Percentiles rank a stretch among this genome's conserved stretches.
Conservation (phyloP, 2,113 vertebrate species). For the Chloropsis hardwickii region DNA sequence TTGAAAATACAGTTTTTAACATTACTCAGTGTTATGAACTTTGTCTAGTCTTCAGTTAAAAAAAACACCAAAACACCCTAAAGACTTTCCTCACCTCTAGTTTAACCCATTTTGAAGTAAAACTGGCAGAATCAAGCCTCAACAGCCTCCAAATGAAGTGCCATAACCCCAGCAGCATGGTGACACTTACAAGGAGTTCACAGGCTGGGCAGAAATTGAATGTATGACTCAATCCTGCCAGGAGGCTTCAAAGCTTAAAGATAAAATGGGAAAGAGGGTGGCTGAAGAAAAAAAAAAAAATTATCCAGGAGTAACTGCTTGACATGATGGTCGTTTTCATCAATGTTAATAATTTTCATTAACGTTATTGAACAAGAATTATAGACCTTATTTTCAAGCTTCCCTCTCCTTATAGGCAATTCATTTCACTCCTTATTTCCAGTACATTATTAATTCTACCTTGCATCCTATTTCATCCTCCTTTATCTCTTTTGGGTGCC, state of each 20-base stretch:
- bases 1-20: neutral
- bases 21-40: neutral
- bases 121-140: neutral
- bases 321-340: neutral
- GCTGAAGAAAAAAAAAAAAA: neutral
- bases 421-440: neutral
- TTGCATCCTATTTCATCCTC: neutral
- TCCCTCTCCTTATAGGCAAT: neutral
- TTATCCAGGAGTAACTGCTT: neutral
- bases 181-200: neutral
- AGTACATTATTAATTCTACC: neutral
- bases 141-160: neutral
- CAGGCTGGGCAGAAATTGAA: neutral
- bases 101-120: neutral
- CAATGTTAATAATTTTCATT: neutral
- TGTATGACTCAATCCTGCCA: neutral
- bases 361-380: neutral
- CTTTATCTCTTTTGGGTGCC: neutral
- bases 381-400: slow-evolving; percentile 1
- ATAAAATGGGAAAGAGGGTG: neutral
- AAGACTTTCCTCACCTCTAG: neutral
- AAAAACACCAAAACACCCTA: neutral
- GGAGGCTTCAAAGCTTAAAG: neutral
- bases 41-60: neutral
- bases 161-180: neutral